Conservation (phyloP, 2,888 invertebrate genomes). For the Stenodera caucasica region DNA sequence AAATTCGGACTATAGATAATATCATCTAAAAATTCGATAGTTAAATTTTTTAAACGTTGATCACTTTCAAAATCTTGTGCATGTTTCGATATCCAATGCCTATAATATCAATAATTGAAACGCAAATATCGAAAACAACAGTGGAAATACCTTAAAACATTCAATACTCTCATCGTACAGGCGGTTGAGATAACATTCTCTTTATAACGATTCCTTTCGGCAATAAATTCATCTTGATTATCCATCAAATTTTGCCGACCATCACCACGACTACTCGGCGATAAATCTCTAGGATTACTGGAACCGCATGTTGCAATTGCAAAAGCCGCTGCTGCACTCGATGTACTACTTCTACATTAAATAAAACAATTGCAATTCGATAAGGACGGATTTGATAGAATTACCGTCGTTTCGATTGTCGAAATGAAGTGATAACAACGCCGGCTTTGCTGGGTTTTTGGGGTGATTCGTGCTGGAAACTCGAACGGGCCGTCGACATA, state of each 20-base stretch:
- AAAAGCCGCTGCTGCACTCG: conserved; percentile 86
- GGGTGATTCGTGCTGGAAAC: conserved; percentile 64
- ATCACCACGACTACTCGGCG: conserved; percentile 48
- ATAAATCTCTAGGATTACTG: conserved; percentile 75
- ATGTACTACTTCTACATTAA: conserved; percentile 72
- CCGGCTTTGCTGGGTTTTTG: conserved; percentile 75
- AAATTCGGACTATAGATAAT: conserved; percentile 81
- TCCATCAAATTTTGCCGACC: conserved; percentile 37
- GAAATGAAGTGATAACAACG: conserved; percentile 86
- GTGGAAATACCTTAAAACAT: conserved; percentile 67
- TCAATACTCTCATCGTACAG: conserved; percentile 91
- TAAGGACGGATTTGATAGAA: background rate
- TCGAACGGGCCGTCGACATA: conserved; percentile 60
- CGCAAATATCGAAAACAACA: conserved; percentile 1
- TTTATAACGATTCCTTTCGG: conserved; percentile 61
- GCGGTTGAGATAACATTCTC: conserved; percentile 87
- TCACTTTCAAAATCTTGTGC: conserved; percentile 85
- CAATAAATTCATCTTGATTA: conserved; percentile 50
- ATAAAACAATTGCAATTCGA: background rate
- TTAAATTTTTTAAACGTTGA: conserved; percentile 70
- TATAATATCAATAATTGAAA: conserved; percentile 36
- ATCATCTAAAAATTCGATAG: conserved; percentile 86
- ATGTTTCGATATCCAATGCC: conserved; percentile 92
- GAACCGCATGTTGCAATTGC: conserved; percentile 90
- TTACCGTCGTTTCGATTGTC: conserved; percentile 84